Evolutionary conservation across 2,113 vertebrate genomes (phyloP), one percentile per base, ranked within the genome.

Genomic region (Cranoglanis bouderius): DNA sequence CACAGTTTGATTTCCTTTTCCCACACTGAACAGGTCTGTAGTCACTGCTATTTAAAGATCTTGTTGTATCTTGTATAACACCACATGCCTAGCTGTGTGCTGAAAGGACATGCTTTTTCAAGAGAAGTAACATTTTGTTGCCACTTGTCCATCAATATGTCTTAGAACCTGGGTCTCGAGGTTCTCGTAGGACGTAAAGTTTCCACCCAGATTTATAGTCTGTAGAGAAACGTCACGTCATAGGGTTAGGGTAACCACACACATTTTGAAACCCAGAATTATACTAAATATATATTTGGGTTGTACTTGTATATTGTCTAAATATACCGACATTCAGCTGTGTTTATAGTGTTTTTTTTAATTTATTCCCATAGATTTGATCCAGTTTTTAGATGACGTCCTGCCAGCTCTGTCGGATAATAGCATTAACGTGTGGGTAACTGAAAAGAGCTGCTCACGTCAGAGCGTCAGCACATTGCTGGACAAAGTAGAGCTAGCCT

Each of bases 401-500:
- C 92, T 97, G 72, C 93, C 94, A 3, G 92, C 90, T 9, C 94
- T 99, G 32, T 94, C 94, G 18, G 91, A 94, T 19, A 89, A 92
- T 87, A 90, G 93, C 0, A 38, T 97, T 63, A 88, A 90, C 5
- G 82, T 98, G 91, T 99, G 97, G 97, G 94, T 96, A 77, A 94
- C 97, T 92, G 93, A 93, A 55, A 94, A 93, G 82, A 94, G 94
- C 0, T 93, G 94, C 0, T 61, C 92, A 12, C 90, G 93, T 55
- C 89, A 91, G 77, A 91, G 90, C 0, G 75, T 97, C 40, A 90
- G 91, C 74, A 96, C 93, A 0, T 92, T 98, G 57, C 90, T 96
- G 86, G 96, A 97, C 87, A 97, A 97, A 90, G 89, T 97, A 88
- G 95, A 96, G 7, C 12, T 70, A 7, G 95, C 94, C 63, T 93